These are phyloP conservation scores for Rhodophaea formosa DNA, from an alignment of 2,888 invertebrate species.

Conservation along the genomic window DNA sequence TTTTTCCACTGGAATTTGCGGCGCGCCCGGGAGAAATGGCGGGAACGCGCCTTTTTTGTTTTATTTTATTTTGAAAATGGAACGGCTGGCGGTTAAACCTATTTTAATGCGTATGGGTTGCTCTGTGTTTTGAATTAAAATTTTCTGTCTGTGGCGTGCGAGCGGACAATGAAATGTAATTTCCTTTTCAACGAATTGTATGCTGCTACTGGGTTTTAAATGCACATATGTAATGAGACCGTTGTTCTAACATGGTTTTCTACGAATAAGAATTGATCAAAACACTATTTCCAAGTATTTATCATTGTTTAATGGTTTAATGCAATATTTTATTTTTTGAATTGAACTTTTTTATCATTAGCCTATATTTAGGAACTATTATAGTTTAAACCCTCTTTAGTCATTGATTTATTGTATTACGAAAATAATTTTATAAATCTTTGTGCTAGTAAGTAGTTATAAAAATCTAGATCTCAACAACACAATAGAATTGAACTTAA, in stretches of 20 bases:
- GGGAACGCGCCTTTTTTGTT: conserved; percentile 78
- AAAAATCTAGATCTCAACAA: too few relatives aligned
- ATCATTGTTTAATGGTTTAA: neutral
- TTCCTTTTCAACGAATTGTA: conserved; percentile 55
- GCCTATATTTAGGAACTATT: too few relatives aligned
- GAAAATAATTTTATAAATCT: too few relatives aligned
- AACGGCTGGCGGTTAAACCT: conserved; percentile 78
- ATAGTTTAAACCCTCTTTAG: too few relatives aligned
- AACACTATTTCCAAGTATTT: neutral
- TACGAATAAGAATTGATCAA: neutral
- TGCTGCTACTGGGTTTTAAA: conserved; percentile 22
- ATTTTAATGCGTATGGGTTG: conserved; percentile 80
- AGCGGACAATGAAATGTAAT: conserved; percentile 73
- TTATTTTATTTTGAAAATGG: conserved; percentile 76
- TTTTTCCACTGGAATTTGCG: conserved; percentile 80
- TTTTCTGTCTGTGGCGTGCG: conserved; percentile 54
- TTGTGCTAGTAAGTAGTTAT: too few relatives aligned
- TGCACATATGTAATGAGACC: conserved; percentile 13
- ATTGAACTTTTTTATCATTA: neutral
- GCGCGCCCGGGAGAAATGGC: conserved; percentile 75
- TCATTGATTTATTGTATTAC: too few relatives aligned
- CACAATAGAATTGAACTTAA: too few relatives aligned
- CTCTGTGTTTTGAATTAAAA: conserved; percentile 78
- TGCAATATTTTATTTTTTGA: neutral
- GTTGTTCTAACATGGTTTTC: neutral